Conservation (phyloP, 2,113 vertebrate species). For the Aleadryas rufinucha region DNA sequence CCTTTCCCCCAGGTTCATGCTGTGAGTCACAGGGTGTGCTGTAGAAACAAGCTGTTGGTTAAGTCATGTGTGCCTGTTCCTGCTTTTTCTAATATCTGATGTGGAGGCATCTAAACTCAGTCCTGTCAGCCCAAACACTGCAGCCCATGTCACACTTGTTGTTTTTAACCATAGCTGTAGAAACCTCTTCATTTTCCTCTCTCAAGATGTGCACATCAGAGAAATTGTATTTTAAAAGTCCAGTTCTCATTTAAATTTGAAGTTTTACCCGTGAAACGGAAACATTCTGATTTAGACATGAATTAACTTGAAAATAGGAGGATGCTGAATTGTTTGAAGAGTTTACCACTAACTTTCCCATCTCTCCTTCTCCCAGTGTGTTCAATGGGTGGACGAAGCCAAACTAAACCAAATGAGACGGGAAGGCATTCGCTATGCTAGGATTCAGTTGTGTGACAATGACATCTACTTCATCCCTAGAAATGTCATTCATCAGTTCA, state of each 20-base stretch:
- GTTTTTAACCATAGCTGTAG: not conserved
- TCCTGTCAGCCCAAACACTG: not conserved
- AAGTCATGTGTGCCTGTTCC: not conserved
- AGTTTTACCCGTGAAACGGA: not conserved
- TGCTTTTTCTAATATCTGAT: not conserved
- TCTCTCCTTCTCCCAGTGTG: slow-evolving; percentile 81
- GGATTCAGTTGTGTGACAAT: slow-evolving; percentile 91
- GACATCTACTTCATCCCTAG: slow-evolving; percentile 99
- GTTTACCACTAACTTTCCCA: slow-evolving; percentile 17
- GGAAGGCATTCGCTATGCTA: slow-evolving; percentile 93
- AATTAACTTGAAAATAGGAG: not conserved
- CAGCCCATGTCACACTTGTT: not conserved
- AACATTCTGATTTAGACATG: not conserved
- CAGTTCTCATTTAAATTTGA: not conserved
- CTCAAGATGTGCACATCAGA: not conserved
- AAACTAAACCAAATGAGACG: slow-evolving; percentile 98
- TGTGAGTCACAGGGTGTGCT: not conserved
- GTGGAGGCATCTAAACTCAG: not conserved
- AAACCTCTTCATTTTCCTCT: not conserved
- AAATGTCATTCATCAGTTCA: slow-evolving; percentile 98
- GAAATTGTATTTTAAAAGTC: not conserved
- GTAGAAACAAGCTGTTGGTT: not conserved
- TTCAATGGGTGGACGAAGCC: slow-evolving; percentile 98
- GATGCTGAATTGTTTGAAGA: not conserved
- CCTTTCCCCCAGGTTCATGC: not conserved